These are phyloP conservation scores for Novumbra hubbsi DNA, from an alignment of 2,797 vertebrate genomes.

Conservation along the genomic window DNA sequence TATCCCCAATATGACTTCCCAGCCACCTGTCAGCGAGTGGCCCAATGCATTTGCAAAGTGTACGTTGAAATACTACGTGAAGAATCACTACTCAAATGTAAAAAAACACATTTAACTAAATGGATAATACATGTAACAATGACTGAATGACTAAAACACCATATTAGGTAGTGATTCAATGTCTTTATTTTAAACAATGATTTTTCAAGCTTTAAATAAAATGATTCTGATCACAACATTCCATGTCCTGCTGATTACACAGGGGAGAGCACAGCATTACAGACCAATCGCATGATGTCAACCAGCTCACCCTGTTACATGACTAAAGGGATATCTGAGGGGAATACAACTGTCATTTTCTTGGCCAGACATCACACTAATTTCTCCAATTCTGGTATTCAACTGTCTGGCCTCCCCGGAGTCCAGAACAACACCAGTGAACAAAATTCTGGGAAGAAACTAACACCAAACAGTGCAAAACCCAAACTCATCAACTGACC, in stretches of 20 bases:
- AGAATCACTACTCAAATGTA: no score
- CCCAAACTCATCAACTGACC: constrained; percentile 59
- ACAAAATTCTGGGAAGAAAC: constrained; percentile 58
- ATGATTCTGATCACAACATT: constrained; percentile 68
- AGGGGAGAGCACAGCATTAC: constrained; percentile 61
- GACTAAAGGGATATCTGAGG: constrained; percentile 58
- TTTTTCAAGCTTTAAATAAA: constrained; percentile 77
- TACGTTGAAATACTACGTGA: no score
- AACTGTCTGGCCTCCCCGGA: constrained; percentile 52
- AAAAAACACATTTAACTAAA: not conserved
- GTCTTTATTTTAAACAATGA: constrained; percentile 66
- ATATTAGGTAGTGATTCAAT: constrained; percentile 42
- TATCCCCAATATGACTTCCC: no score
- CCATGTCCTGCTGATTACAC: constrained; percentile 64
- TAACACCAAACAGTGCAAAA: constrained; percentile 63
- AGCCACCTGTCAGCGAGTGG: no score
- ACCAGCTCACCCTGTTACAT: constrained; percentile 54
- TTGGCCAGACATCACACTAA: constrained; percentile 13
- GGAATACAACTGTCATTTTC: constrained; percentile 55
- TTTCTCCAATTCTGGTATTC: constrained; percentile 41
- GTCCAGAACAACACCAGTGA: constrained; percentile 48
- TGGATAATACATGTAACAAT: not conserved
- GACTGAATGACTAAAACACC: constrained; percentile 9
- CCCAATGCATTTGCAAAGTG: no score
- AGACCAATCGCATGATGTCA: constrained; percentile 1